phyloP scores from a whole-genome alignment of 1,140 invertebrate species.

The Scaptomyza pallida region DNA sequence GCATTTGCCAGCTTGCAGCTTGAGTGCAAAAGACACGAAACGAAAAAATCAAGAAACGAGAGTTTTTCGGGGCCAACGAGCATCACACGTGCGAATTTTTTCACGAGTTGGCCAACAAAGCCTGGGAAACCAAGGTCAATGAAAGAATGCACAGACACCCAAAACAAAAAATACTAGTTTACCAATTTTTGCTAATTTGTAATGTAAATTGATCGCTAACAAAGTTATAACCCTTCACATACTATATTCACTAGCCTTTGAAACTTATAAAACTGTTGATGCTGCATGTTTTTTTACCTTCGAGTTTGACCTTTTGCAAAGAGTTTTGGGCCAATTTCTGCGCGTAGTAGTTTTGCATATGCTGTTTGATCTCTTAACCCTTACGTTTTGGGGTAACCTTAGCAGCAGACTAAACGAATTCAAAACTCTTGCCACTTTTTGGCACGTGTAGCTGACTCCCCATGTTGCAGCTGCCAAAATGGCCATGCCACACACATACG shows the following conservation, averaged over 20 bases:
- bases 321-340: slow-evolving; percentile 18
- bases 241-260: not conserved
- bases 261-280: not conserved
- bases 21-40: slow-evolving; percentile 27
- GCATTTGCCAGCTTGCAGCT: slow-evolving; percentile 59
- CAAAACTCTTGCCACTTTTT: slow-evolving; percentile 18
- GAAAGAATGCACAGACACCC: not conserved
- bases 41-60: slow-evolving; percentile 16
- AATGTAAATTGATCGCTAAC: not conserved
- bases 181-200: not conserved
- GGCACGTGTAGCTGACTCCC: slow-evolving; percentile 44
- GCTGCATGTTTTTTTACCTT: slow-evolving; percentile 11
- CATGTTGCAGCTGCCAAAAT: slow-evolving; percentile 43
- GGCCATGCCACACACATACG: slow-evolving; percentile 19
- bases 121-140: slow-evolving; percentile 43
- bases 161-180: not conserved
- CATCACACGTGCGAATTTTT: slow-evolving; percentile 61
- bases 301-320: slow-evolving; percentile 25
- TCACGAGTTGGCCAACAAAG: not conserved
- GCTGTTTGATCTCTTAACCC: slow-evolving; percentile 29
- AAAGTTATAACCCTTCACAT: not conserved
- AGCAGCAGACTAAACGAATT: slow-evolving; percentile 6
- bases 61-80: slow-evolving; percentile 44
- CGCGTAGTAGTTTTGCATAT: slow-evolving; percentile 25
- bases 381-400: slow-evolving; percentile 18